A percentile compares a stretch with the other conserved stretches of the same genome.
phyloP scores from a whole-genome alignment of 2,888 invertebrate genomes.

The Ectobius pallidus region DNA sequence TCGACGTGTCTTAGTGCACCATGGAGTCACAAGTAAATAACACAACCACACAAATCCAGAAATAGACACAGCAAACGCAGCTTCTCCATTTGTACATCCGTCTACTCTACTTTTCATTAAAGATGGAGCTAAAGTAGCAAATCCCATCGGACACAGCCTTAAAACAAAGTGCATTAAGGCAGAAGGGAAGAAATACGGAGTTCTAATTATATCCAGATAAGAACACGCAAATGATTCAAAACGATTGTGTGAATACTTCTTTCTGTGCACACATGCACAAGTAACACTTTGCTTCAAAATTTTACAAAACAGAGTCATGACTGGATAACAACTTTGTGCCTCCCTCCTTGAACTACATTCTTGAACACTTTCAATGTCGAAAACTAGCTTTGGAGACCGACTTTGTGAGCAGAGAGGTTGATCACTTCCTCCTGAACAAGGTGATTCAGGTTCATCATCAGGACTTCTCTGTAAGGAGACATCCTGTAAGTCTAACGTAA shows the following conservation, averaged over 20 bases:
- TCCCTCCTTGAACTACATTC: too few species aligned
- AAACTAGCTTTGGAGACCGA: too few species aligned
- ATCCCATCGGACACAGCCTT: constrained; percentile 6
- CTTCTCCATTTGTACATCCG: neutral
- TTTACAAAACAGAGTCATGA: too few species aligned
- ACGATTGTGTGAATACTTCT: too few species aligned
- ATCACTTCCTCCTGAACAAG: neutral
- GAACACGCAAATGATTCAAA: neutral
- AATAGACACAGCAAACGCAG: constrained; percentile 9
- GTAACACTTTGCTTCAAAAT: too few species aligned
- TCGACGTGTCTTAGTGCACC: constrained; percentile 9
- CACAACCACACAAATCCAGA: constrained; percentile 23
- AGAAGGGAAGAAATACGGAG: constrained; percentile 16
- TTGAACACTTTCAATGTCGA: too few species aligned
- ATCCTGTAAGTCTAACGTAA: too few species aligned
- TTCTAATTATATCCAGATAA: neutral
- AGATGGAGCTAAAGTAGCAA: neutral
- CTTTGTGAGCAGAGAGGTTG: too few species aligned
- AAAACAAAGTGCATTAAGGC: neutral
- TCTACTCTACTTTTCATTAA: neutral
- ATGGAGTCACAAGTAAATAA: constrained; percentile 3
- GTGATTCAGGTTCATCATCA: neutral
- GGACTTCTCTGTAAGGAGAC: too few species aligned
- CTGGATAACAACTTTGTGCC: too few species aligned
- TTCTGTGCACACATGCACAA: too few species aligned